Evolutionary conservation across 2,888 invertebrate species (phyloP), one percentile per base, ranked within the genome.

Genomic region (Hipparchia sbordonii): DNA sequence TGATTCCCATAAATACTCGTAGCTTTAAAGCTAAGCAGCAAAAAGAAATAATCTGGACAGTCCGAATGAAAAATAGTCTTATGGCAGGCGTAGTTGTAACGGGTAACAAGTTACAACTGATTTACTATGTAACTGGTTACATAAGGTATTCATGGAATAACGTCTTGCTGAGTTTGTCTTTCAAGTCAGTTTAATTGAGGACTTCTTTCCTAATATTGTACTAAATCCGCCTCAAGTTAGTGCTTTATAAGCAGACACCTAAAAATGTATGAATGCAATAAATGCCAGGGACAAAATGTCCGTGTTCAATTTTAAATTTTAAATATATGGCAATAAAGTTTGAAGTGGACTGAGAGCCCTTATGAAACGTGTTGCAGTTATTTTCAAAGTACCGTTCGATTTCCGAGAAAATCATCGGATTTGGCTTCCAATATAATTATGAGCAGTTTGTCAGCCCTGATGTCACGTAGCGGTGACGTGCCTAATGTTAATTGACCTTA

Each of bases 401-500:
- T 77, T 75, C 77, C 61, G 33, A 77, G 77, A 74, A 77, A 71
- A 67, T 48, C 62, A 59, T 54, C 68, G 9, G 60, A 75, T 74
- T 76, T 73, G 60, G 70, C 70, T 63, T 72, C 57, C 71, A 56
- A 59, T 70, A 75, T 71, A 74, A 75, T 74, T 73, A 54, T 65
- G 72, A 39, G 52, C 56, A 61, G 6, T 10, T 57, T 67, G 71
- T 69, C 65, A 39, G 51, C 71, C 70, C 67, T 67, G 68, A 67
- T 73, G 77, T 67, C 75, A 75, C 63, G 75, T 77, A 59, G 61
- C 65, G 33, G 45, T 73, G 63, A 74, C 70, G 72, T 67, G 23
- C 13, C 59, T 57, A 51, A 45, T 63, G n/a, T n/a, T 70, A 60
- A 67, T 74, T 74, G 59, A 54, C 52, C 52, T 67, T 46, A 1